These are phyloP conservation scores for Holothuria leucospilota DNA, from an alignment of 53 echinoderm and acorn worm genomes.

Conservation along the genomic window DNA sequence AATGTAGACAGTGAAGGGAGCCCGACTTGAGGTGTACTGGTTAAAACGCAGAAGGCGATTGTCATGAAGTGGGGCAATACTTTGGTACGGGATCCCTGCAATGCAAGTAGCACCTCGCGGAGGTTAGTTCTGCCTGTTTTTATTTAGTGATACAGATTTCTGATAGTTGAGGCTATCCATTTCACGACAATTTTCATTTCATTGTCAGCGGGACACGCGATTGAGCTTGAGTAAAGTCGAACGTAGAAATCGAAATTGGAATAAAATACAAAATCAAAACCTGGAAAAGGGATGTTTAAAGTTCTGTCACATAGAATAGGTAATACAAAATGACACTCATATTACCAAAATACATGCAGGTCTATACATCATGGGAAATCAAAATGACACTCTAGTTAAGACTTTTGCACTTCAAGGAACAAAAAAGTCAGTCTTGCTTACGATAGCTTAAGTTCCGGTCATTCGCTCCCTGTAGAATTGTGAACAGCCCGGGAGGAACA, in stretches of 20 bases:
- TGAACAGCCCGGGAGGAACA: too few relatives aligned
- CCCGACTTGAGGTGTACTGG: conserved; percentile 4
- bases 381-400: conserved; percentile 1
- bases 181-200: conserved; percentile 40
- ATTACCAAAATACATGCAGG: not conserved
- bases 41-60: not conserved
- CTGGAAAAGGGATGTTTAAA: conserved; percentile 11
- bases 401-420: too few relatives aligned
- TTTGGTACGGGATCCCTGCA: conserved; percentile 23
- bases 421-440: too few relatives aligned
- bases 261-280: conserved; percentile 28
- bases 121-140: conserved; percentile 26
- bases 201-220: conserved; percentile 21
- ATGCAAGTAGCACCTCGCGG: conserved; percentile 34
- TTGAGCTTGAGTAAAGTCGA: conserved; percentile 18
- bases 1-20: not conserved
- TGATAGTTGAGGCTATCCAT: conserved; percentile 32
- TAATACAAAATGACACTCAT: conserved; percentile 15
- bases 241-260: conserved; percentile 17
- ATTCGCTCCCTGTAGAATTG: too few relatives aligned
- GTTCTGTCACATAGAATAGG: not conserved
- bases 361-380: conserved; percentile 14
- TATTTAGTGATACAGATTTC: not conserved
- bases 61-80: conserved; percentile 27
- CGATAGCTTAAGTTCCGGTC: too few relatives aligned